These are phyloP conservation scores for Axinella damicornis DNA, from an alignment of 37 sponge, comb jelly and placozoan genomes.

Conservation along the genomic window DNA sequence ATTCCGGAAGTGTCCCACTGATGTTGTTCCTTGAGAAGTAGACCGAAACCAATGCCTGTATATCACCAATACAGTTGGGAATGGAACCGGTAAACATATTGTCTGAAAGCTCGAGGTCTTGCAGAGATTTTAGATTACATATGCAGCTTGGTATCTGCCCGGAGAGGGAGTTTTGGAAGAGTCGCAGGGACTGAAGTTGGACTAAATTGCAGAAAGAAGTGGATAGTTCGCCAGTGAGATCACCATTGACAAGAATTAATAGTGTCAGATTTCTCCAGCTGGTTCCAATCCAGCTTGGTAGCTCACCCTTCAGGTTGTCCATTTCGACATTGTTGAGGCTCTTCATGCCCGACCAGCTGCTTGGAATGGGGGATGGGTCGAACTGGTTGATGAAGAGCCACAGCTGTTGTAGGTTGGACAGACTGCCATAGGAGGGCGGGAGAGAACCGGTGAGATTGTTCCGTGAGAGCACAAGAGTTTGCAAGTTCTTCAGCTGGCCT, in stretches of 20 bases:
- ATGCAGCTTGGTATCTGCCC: conserved; percentile 72
- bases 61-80: conserved; percentile 60
- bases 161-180: conserved; percentile 66
- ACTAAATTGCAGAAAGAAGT: conserved; percentile 55
- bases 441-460: conserved; percentile 70
- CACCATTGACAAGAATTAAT: conserved; percentile 59
- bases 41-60: conserved; percentile 21
- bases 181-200: conserved; percentile 45
- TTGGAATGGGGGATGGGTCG: conserved; percentile 51
- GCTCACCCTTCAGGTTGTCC: conserved; percentile 54
- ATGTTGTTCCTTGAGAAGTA: conserved; percentile 50
- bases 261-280: conserved; percentile 56
- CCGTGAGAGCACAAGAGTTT: conserved; percentile 48
- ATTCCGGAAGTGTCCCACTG: conserved; percentile 59
- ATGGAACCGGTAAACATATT: conserved; percentile 74
- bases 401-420: conserved; percentile 40
- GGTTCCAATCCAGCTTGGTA: conserved; percentile 69
- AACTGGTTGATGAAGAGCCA: conserved; percentile 77
- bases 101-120: conserved; percentile 60
- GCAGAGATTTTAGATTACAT: conserved; percentile 38
- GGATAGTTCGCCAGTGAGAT: conserved; percentile 64
- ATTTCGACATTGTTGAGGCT: conserved; percentile 36
- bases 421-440: conserved; percentile 52
- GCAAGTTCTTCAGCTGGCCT: not conserved
- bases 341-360: conserved; percentile 39